Evolutionary conservation across 1,140 invertebrate species (phyloP).

Genomic region (Zophobas atratus): DNA sequence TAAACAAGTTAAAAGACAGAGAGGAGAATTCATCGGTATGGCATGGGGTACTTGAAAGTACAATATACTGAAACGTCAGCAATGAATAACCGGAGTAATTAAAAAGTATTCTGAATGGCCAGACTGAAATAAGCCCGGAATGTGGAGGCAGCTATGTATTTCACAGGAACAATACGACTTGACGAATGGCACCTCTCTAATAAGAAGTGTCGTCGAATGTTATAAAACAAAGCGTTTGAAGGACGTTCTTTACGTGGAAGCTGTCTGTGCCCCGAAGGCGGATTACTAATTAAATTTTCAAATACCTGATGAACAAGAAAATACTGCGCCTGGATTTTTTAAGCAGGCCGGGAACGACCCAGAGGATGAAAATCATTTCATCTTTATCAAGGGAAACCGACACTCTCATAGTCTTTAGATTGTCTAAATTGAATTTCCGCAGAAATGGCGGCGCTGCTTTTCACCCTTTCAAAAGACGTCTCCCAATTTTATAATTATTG

Average conservation of each 20-base stretch:
- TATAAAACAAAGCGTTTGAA: conserved; percentile 44
- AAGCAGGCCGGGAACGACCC: no score
- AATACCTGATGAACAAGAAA: conserved; percentile 16
- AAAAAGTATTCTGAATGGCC: conserved; percentile 44
- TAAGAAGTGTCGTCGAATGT: conserved; percentile 48
- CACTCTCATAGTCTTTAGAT: not conserved
- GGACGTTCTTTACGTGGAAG: conserved; percentile 37
- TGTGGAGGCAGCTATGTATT: conserved; percentile 23
- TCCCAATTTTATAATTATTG: conserved; percentile 35
- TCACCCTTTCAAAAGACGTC: conserved; percentile 32
- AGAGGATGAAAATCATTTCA: no score
- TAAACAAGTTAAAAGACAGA: conserved; percentile 37
- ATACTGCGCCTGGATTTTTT: conserved; percentile 1
- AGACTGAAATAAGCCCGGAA: conserved; percentile 30
- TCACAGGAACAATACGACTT: conserved; percentile 41
- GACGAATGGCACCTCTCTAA: conserved; percentile 45
- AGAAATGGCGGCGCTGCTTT: conserved; percentile 16
- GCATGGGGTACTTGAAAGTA: conserved; percentile 22
- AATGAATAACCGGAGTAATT: conserved; percentile 45
- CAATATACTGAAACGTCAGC: conserved; percentile 34
- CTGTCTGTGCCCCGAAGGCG: conserved; percentile 19
- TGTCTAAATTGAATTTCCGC: conserved; percentile 26
- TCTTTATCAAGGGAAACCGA: no score
- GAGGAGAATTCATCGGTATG: conserved; percentile 27
- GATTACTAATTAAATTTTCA: conserved; percentile 42